Evolutionary conservation across 2,113 vertebrate species (phyloP), one percentile per base, ranked within the genome.

Genomic region (Athene noctua): DNA sequence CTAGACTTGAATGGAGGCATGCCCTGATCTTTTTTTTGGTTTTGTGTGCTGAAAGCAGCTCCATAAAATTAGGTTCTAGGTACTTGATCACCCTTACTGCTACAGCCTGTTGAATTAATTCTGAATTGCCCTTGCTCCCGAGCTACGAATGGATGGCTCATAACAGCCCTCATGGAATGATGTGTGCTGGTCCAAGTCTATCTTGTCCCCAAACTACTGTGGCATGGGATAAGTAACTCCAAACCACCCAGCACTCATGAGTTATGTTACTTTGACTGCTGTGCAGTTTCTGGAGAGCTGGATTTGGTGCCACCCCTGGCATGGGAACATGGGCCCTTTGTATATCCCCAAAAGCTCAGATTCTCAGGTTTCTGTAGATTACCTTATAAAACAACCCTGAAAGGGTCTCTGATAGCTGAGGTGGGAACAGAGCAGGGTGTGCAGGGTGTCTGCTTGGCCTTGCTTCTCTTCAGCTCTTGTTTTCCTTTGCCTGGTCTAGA

Each of bases 191-290:
- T 71, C 62, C 58, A 36, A 17, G 62, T 34, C 57, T 25, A 1
- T 54, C 34, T 66, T 54, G 18, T 59, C 82, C 58, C 38, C 27
- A 58, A 0, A 22, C n/a, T 61, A 40, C 47, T 54, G 17, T 2
- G 6, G 30, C n/a, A 80, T 0, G 0, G 25, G 59, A 2, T 23
- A 36, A 34, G 4, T 29, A 16, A 21, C n/a, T 49, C 40, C n/a
- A 14, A 46, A 70, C 7, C 15, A 38, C 29, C 7, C 26, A 42
- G 25, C 26, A 7, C 30, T 46, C 19, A 1, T 14, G 55, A 16
- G 4, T 51, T 74, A 13, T 0, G 1, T 71, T 32, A n/a, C 11
- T 9, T 63, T 30, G 32, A 46, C 34, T 51, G 38, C 40, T 36
- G 54, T 42, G 30, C 49, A 32, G 8, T 42, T 95, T 51, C 61